Evolutionary conservation across 2,888 invertebrate genomes (phyloP).

Genomic region (Drosophila testacea): DNA sequence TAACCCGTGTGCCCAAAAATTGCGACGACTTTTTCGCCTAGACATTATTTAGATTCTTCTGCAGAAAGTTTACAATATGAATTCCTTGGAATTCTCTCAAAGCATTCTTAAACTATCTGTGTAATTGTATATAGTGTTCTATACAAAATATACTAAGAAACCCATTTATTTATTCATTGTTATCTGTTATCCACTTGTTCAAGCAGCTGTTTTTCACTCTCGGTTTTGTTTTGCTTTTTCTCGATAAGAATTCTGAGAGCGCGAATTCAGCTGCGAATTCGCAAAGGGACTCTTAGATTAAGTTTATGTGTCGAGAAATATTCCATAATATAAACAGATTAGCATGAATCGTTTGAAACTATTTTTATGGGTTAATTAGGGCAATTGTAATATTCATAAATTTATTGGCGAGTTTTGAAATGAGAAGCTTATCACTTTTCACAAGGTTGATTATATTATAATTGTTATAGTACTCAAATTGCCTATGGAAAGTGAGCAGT

Average conservation of each 20-base stretch:
- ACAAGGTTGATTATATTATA: background rate
- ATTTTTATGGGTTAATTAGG: background rate
- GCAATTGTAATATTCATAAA: background rate
- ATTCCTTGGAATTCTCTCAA: background rate
- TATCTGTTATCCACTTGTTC: conserved; percentile 13
- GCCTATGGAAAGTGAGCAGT: background rate
- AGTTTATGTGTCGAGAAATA: background rate
- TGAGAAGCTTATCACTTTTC: background rate
- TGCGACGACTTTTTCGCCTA: background rate
- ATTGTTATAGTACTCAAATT: background rate
- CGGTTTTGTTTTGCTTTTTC: conserved; percentile 3
- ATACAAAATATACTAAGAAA: no score
- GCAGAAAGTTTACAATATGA: background rate
- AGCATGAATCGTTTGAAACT: background rate
- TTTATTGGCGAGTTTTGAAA: background rate
- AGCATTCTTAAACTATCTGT: background rate
- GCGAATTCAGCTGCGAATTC: conserved; percentile 37
- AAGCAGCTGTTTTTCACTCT: conserved; percentile 30
- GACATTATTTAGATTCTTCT: background rate
- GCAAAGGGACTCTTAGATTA: conserved; percentile 4
- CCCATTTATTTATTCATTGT: background rate
- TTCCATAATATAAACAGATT: background rate
- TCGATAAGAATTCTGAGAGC: conserved; percentile 18
- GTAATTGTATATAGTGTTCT: background rate
- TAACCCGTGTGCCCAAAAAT: conserved; percentile 38